Percentiles rank a stretch among this genome's conserved stretches.
Evolutionary conservation across 1,140 invertebrate genomes (phyloP).

Genomic region (Hycleus phaleratus): DNA sequence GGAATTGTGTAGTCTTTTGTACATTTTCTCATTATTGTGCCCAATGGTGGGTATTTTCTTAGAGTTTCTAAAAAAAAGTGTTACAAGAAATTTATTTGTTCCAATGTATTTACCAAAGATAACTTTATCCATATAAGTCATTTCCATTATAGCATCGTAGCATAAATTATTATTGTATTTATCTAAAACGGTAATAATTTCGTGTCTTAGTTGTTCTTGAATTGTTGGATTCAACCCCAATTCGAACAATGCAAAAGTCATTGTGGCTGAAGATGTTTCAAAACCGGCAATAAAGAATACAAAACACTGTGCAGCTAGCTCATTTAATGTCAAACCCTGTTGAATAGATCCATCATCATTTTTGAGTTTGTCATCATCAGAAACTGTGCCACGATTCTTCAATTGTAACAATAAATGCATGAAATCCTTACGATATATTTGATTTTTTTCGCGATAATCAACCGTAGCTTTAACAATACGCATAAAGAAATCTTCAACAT

Average conservation of each 20-base stretch:
- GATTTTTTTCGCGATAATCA: conserved; percentile 40
- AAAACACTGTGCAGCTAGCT: conserved; percentile 22
- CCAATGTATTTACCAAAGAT: conserved; percentile 38
- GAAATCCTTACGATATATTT: conserved; percentile 44
- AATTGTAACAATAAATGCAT: conserved; percentile 45
- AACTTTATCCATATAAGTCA: conserved; percentile 40
- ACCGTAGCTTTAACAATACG: conserved; percentile 41
- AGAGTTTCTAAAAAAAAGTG: conserved; percentile 45
- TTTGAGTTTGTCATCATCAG: conserved; percentile 2
- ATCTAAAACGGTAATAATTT: conserved; percentile 42
- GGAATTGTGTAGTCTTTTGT: conserved; percentile 42
- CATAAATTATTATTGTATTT: conserved; percentile 44
- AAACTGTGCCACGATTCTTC: conserved; percentile 26
- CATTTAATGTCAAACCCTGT: conserved; percentile 11
- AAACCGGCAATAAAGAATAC: conserved; percentile 43
- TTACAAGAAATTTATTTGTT: not conserved
- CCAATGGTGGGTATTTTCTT: conserved; percentile 47
- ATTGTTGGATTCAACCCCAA: conserved; percentile 42
- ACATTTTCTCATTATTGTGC: conserved; percentile 44
- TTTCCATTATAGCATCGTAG: conserved; percentile 49
- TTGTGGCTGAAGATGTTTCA: conserved; percentile 43
- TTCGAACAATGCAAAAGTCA: conserved; percentile 44
- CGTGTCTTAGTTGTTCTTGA: conserved; percentile 42
- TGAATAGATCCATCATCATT: conserved; percentile 1
- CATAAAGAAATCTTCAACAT: conserved; percentile 39